phyloP scores from a whole-genome alignment of 2,113 vertebrate species.

The Gymnocephalus cernua region DNA sequence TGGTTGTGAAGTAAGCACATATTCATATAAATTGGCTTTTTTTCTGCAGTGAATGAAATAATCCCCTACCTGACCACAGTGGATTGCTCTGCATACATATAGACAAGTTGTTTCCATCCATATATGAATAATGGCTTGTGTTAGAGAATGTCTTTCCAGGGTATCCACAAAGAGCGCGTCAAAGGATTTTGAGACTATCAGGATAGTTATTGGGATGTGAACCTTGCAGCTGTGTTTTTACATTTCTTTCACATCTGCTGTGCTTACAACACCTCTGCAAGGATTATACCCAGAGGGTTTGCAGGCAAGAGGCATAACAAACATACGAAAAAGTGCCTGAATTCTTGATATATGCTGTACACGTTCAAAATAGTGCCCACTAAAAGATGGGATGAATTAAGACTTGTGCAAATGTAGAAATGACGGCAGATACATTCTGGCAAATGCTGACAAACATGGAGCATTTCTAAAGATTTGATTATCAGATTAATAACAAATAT shows the following conservation, averaged over 20 bases:
- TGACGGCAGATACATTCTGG: background rate
- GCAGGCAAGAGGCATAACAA: conserved; percentile 27
- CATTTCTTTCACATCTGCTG: conserved; percentile 64
- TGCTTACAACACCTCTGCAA: conserved; percentile 57
- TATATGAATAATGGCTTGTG: conserved; percentile 47
- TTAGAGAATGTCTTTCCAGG: conserved; percentile 39
- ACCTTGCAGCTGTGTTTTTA: conserved; percentile 67
- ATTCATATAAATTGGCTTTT: conserved; percentile 75
- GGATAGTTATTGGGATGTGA: conserved; percentile 53
- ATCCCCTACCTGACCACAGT: conserved; percentile 45
- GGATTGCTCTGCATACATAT: conserved; percentile 55
- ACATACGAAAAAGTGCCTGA: conserved; percentile 1
- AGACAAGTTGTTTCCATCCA: conserved; percentile 60
- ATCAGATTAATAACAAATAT: conserved; percentile 21
- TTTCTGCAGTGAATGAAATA: conserved; percentile 72
- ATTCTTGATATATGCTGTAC: conserved; percentile 33
- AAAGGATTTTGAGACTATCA: conserved; percentile 48
- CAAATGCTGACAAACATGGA: background rate
- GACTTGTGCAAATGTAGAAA: conserved; percentile 21
- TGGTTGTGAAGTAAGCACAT: conserved; percentile 77
- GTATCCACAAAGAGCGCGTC: conserved; percentile 23
- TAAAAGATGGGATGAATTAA: conserved; percentile 44
- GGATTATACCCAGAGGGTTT: conserved; percentile 71
- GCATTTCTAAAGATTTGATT: conserved; percentile 25
- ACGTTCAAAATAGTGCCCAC: conserved; percentile 25